Base-by-base conservation (phyloP, 1,140 invertebrate species). In the Sinonovacula constricta region DNA sequence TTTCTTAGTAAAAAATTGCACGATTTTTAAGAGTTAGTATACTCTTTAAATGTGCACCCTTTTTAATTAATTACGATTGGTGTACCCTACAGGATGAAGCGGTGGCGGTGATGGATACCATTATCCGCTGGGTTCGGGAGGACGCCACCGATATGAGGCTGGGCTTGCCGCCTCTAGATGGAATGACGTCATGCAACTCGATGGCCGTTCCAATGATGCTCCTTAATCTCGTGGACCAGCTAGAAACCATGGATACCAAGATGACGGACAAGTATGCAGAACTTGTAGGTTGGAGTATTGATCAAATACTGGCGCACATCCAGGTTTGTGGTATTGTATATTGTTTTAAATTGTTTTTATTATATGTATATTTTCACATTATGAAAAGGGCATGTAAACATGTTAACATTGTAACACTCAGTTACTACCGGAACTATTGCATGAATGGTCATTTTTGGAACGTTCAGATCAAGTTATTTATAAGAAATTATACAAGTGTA, bases 141-240 rank as follows among this genome's bases (percentile, higher is more conserved):
- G 85, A 88, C 63, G 74, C 80, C 45, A 77, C 82, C 0, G 83
- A 79, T 2, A 5, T 78, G 5, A 51, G 33, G 26, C 56, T 88
- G n/a, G 82, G 80, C 3, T 18, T 49, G 10, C 39, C 76, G 18
- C 49, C 68, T 12, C 66, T 88, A n/a, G 62, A 82, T 10, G 86
- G 83, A 0, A 53, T 51, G 10, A 53, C 49, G 18, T 60, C 74
- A 12, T 39, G 33, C 1, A 83, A 76, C 45, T 71, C 76, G 12
- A 74, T 89, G n/a, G 85, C 83, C 12, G 82, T 87, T 57, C 87
- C 87, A 14, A 88, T 89, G 87, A 86, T 89, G 83, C 65, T 88
- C 0, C 69, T 89, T 2, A 83, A 81, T 56, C 67, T 85, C 4
- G 79, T 85, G 5, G 82, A 83, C 33, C 82, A 88, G 62, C 34